Conservation (phyloP, 2,797 vertebrate species). For the Protosalanx chinensis region DNA sequence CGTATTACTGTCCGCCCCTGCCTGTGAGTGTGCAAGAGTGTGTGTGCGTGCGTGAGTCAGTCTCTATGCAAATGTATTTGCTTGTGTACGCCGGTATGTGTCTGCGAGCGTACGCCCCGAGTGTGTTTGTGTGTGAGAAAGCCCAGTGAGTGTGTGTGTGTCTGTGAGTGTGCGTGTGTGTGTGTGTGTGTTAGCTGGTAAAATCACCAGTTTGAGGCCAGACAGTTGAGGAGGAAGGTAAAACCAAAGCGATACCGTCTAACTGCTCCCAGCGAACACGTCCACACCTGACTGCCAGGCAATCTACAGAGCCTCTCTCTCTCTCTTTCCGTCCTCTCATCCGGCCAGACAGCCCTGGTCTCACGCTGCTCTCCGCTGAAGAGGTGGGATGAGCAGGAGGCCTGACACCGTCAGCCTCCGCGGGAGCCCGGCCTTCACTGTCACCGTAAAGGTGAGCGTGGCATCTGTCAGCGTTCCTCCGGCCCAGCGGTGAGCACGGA, state of each 20-base stretch:
- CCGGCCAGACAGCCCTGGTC: conserved; percentile 25
- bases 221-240: conserved; percentile 52
- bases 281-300: conserved; percentile 49
- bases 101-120: too few relatives aligned
- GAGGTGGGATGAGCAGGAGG: conserved; percentile 22
- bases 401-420: conserved; percentile 41
- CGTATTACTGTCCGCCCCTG: conserved; percentile 61
- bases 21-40: not conserved
- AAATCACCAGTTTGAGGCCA: not conserved
- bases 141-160: conserved; percentile 43
- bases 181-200: not conserved
- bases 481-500: too few relatives aligned
- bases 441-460: conserved; percentile 47
- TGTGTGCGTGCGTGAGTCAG: not conserved
- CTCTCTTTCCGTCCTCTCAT: conserved; percentile 21
- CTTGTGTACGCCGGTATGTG: conserved; percentile 11
- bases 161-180: too few relatives aligned
- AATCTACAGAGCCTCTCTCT: conserved; percentile 40
- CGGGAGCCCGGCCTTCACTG: conserved; percentile 42
- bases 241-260: conserved; percentile 57
- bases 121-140: conserved; percentile 25
- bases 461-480: conserved; percentile 38
- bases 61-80: too few relatives aligned
- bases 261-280: conserved; percentile 56
- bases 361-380: conserved; percentile 39